Percentiles rank a stretch among this genome's conserved stretches.
Conservation (phyloP, 2,797 vertebrate species). For the Eidolon dupreanum region DNA sequence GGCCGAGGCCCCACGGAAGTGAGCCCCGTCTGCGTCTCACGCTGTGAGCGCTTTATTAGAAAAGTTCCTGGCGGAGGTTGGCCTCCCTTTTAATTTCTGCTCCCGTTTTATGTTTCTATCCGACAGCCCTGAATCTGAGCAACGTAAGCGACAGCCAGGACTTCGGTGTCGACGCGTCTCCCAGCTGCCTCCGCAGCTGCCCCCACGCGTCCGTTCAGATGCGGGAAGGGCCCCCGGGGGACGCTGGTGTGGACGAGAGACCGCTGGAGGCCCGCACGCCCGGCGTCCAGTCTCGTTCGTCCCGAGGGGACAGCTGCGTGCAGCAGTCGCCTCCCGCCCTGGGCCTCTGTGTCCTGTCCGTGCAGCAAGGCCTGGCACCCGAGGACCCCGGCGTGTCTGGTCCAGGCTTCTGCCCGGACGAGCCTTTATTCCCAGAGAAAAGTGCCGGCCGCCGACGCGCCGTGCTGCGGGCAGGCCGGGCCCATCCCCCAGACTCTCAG, state of each 20-base stretch:
- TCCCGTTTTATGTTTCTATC: not conserved
- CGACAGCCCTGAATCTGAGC: not conserved
- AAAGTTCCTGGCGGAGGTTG: not conserved
- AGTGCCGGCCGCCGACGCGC: accelerated
- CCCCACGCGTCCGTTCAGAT: accelerated
- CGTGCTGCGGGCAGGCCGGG: too few relatives aligned
- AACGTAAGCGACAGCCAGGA: not conserved
- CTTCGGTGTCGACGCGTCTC: accelerated
- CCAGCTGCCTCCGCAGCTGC: accelerated
- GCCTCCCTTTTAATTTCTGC: not conserved
- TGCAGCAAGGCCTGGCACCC: not conserved
- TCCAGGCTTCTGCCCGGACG: not conserved
- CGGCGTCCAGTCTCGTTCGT: accelerated
- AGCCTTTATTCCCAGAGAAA: not conserved
- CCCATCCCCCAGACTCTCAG: accelerated
- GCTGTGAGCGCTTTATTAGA: constrained; percentile 41
- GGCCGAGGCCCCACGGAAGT: not conserved
- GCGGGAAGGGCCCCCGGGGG: too few relatives aligned
- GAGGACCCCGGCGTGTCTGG: not conserved
- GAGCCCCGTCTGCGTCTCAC: not conserved
- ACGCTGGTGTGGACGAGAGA: not conserved
- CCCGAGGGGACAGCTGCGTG: accelerated
- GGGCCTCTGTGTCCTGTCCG: not conserved
- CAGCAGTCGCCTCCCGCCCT: not conserved
- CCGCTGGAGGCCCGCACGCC: accelerated